Percentiles rank a stretch among this genome's conserved stretches.
These are phyloP conservation scores for Sebastiscus albofasciatus DNA, from an alignment of 2,797 vertebrate genomes.

Conservation along the genomic window DNA sequence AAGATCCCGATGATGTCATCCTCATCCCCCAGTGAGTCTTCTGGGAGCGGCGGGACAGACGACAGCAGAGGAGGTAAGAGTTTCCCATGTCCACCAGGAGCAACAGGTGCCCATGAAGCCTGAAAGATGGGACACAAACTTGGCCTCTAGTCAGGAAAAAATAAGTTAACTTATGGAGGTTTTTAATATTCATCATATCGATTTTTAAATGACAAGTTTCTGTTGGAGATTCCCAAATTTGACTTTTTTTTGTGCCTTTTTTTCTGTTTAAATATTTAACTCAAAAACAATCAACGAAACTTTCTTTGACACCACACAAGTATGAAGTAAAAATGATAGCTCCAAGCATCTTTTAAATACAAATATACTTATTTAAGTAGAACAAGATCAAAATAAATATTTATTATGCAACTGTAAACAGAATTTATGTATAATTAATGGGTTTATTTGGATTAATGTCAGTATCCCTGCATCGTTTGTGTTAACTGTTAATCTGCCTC, in stretches of 20 bases:
- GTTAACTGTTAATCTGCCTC: constrained; percentile 14
- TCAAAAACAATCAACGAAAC: neutral
- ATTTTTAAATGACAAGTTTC: neutral
- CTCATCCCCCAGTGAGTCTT: constrained; percentile 78
- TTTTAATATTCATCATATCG: neutral
- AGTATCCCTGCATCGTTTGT: constrained; percentile 3
- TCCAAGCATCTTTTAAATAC: neutral
- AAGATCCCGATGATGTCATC: constrained; percentile 77
- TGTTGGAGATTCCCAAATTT: neutral
- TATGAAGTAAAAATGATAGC: neutral
- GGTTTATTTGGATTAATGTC: constrained; percentile 33
- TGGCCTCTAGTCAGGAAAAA: neutral
- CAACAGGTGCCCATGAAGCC: constrained; percentile 12
- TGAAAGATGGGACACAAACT: neutral
- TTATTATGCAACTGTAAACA: neutral
- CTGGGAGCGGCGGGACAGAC: constrained; percentile 77
- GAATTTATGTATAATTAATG: neutral
- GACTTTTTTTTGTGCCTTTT: neutral
- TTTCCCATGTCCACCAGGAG: neutral
- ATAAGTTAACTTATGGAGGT: neutral
- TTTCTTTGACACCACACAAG: neutral
- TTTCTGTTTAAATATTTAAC: neutral
- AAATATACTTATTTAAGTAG: neutral
- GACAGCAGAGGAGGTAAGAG: constrained; percentile 86
- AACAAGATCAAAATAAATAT: neutral